Base-by-base conservation (phyloP, 2,888 invertebrate species). In the Antheraea assamensis region DNA sequence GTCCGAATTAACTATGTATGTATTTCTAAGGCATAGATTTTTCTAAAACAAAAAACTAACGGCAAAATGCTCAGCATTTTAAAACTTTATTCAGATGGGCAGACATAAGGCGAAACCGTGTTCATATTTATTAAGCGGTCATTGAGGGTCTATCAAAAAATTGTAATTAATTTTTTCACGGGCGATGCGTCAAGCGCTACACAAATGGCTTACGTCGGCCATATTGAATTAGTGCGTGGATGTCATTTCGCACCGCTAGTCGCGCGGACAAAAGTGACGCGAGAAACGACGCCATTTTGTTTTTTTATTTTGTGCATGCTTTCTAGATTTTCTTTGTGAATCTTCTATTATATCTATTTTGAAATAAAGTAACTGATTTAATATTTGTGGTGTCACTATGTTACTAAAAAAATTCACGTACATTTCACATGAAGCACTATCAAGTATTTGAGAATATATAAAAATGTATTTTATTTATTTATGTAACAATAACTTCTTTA, bases 211-310 rank as follows among this genome's bases (percentile, higher is more conserved):
- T 92, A 93, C 93, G 92, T 92, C 90, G 90, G 88, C 92, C 88
- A 88, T 94, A 94, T 94, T 94, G 93, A 93, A 93, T 94, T 93
- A 94, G 94, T 93, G 92, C 93, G 93, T 92, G 91, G 90, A 91
- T 89, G 87, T 87, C 88, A 61, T 61, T 61, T 61, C 61, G 27
- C 61, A 21, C 87, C 80, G 71, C 19, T 85, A n/a, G 87, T 86
- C 87, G 84, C 82, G 76, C 81, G 89, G 70, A 89, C 86, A 87
- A 68, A 7, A 19, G 74, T 47, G 19, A 66, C 61, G 2, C 35
- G 85, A 81, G 91, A 92, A 88, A 74, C 72, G 82, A 35, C 52
- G 68, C 21, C 15, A 58, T 58, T 42, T 42, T 52, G 42, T 8
- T 49, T 7, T 31, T 58, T 31, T 71, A 47, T 58, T 64, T 55